Evolutionary conservation across 2,113 vertebrate genomes (phyloP), one percentile per base, ranked within the genome.

Genomic region (Notothenia rossii): DNA sequence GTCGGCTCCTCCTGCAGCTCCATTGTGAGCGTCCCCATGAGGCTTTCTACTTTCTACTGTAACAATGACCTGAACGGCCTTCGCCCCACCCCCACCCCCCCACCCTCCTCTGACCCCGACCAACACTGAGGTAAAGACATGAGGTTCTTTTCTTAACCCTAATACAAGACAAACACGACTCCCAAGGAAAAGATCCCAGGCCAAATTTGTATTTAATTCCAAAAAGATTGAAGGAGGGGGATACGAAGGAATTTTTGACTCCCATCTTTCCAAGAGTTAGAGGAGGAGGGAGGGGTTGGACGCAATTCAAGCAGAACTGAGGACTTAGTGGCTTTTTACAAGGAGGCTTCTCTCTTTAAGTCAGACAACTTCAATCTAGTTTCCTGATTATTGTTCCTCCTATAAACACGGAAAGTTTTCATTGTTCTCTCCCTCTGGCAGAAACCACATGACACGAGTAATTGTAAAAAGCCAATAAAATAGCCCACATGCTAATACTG

Each of bases 121-220:
- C 70, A 75, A 82, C 5, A 20, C 84, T 75, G 87, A 88, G 89
- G 83, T 85, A 78, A 85, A 83, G 62, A 82, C 76, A 76, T 60
- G 58, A 78, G 86, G 75, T 82, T 92, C 79, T 93, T 94, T 93
- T 94, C 85, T 88, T 93, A 93, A 93, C 89, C 83, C 79, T 77
- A 60, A 86, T 84, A 75, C 76, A 92, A 92, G 75, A 90, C 82
- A 93, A 92, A 91, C 82, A 88, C 53, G 91, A 81, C 82, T 90
- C 84, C 73, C 20, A 65, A 72, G 69, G 84, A 89, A 90, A 75
- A 63, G 70, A 91, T 83, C 51, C 29, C 8, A 62, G 85, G 64
- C 73, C 73, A 92, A 91, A 94, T 92, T 82, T 91, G 76, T 93
- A 78, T 91, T 91, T 92, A 90, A 92, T 93, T 48, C 33, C 36